phyloP scores from a whole-genome alignment of 2,797 vertebrate genomes.

The Ispidina picta region DNA sequence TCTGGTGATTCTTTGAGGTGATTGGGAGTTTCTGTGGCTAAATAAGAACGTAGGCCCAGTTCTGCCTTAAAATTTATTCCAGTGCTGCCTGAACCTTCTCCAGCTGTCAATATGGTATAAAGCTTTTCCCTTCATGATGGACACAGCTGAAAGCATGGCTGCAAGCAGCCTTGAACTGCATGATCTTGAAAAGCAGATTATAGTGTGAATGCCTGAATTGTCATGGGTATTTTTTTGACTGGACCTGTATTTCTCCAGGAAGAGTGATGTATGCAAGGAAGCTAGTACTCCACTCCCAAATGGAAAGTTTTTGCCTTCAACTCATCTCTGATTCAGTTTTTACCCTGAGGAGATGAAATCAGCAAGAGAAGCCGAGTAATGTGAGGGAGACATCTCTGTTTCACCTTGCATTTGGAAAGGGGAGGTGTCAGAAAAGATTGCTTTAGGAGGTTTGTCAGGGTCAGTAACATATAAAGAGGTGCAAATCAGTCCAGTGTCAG shows the following conservation, averaged over 20 bases:
- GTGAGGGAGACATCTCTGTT: background rate
- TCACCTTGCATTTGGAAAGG: conserved; percentile 19
- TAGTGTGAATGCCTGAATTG: background rate
- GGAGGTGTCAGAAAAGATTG: background rate
- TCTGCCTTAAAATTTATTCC: background rate
- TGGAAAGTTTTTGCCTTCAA: background rate
- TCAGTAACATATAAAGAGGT: background rate
- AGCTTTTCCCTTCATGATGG: background rate
- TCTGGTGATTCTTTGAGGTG: background rate
- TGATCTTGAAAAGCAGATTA: background rate
- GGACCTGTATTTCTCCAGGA: background rate
- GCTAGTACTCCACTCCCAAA: background rate
- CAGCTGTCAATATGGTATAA: background rate
- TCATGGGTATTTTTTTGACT: background rate
- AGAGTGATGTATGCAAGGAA: background rate
- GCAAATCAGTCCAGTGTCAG: background rate
- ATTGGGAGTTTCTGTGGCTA: background rate
- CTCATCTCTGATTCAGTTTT: conserved; percentile 7
- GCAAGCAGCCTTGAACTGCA: background rate
- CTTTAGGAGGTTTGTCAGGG: conserved; percentile 1
- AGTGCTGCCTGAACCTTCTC: background rate
- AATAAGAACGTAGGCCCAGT: background rate
- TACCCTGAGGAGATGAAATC: background rate
- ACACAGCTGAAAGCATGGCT: background rate
- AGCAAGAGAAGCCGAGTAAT: background rate